Evolutionary conservation across 2,113 vertebrate genomes (phyloP), one percentile per base, ranked within the genome.

Genomic region (Pollachius pollachius): DNA sequence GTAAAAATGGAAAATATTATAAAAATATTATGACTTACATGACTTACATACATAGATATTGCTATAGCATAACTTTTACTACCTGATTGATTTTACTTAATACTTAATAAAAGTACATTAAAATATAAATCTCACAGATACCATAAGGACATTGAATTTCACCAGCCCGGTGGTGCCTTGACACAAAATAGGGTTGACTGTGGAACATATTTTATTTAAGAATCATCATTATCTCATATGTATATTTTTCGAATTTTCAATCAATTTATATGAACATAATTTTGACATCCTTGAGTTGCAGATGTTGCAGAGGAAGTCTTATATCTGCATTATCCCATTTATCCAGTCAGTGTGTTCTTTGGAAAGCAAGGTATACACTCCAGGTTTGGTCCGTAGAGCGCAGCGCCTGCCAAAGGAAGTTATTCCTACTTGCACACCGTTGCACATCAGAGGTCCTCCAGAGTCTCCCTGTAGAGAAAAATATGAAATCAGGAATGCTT

Each of bases 391-490:
- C 2, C 5, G 54, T 0, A 15, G 0, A 21, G 86, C 91, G 73
- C 89, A 90, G 0, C 0, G 0, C 0, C 0, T 0, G 13, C 80
- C 88, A 72, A 87, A 91, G 9, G 91, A 88, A 1, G 89, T 84
- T 57, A 92, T 30, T 62, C 89, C 91, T 4, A 78, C 71, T 0
- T 90, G 70, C 1, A 0, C 60, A 3, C 60, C 48, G 0, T 73
- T 71, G 65, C 90, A 92, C 37, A 89, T 0, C 68, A 92, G 79
- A 0, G 91, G 91, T 0, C 91, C 91, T 41, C 91, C 91, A 1
- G 91, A 92, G 68, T 91, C 91, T 1, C 89, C 91, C 91, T 92
- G 1, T 4, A 54, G 59, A 9, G 62, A 7, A 25, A 64, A 6
- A 23, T 1, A 65, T 25, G 30, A 59, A 12, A 9, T 11, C 41